Evolutionary conservation across 2,888 invertebrate genomes (phyloP), one percentile per base, ranked within the genome.

Genomic region (Acleris sparsana): DNA sequence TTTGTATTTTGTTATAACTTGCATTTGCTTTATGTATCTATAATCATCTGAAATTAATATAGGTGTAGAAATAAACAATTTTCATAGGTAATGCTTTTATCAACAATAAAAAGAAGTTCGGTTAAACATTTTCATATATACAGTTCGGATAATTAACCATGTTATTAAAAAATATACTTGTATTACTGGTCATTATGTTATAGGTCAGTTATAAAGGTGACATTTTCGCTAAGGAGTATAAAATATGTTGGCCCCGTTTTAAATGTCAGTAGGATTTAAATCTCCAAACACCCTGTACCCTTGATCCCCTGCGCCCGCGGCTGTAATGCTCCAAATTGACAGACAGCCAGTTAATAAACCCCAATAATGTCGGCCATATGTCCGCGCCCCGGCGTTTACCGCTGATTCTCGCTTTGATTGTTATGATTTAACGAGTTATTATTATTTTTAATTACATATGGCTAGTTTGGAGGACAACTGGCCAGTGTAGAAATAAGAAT

Each of bases 291-390:
- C 18, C 77, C 85, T 84, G 78, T 87, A 80, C 44, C 71, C 56
- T n/a, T 51, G 62, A 67, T 22, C 80, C 82, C 81, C 76, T 76
- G 78, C 72, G 76, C 73, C 73, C 73, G 75, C 72, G 78, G 73
- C 76, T 77, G 85, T 90, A 89, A 90, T 90, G 86, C 89, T 82
- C 77, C 80, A 83, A 81, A 88, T 85, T 90, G 89, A 91, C 86
- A 88, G 91, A 88, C 91, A 88, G 90, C 76, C 78, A 86, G 89
- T 91, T 91, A 88, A 92, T 92, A 91, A 90, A 89, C 80, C 84
- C 71, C 77, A 70, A 80, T 86, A 88, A 90, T 86, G 82, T 84
- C 75, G 69, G 79, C 88, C 92, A 92, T 92, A 92, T 92, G 92
- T 80, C 82, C 78, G 75, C 85, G 79, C 89, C 89, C 88, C 83